Base-by-base conservation (phyloP, 2,797 vertebrate species). In the Danio tinwini region DNA sequence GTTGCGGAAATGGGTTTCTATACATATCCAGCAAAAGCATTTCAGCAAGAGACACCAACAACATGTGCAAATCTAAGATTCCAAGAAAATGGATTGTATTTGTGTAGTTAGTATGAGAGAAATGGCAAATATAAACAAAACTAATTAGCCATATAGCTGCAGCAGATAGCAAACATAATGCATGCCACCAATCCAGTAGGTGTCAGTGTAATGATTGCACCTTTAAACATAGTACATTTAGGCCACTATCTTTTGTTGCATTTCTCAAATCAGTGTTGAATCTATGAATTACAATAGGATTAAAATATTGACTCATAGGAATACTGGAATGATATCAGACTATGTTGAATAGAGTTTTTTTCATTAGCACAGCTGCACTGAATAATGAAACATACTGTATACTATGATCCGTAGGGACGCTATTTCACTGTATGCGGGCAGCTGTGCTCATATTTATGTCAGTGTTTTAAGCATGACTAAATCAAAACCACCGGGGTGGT, bases 201-300 rank as follows among this genome's bases (percentile, higher is more conserved):
- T 42, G 50, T 70, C 68, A 70, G 50, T 70, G 53, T 70, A 17
- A 42, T 8, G 16, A 53, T 10, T 29, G 9, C 19, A 65, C 10
- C 39, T 44, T 65, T 65, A 55, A 9, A 44, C 55, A 10, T 16
- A 65, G 63, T 75, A 50, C 64, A 78, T 83, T 74, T 74, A 65
- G 19, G 21, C 52, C 9, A 49, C 3, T 37, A n/a, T 61, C 53
- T 63, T 68, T 83, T 76, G 71, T 81, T 69, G 76, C 62, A 45
- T 76, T 83, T 69, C 45, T 73, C 61, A 44, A 62, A 45, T 52
- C 72, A 62, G 39, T 40, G 8, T 21, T 10, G 10, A 29, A 61
- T 40, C 17, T 56, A 42, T 65, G 61, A 14, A 29, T 69, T 63
- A 70, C 40, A 37, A 40, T 21, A 49, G 49, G 17, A 49, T 58